Evolutionary conservation across 2,888 invertebrate species (phyloP), one percentile per base, ranked within the genome.

Genomic region (Drosophila atroscutellata): DNA sequence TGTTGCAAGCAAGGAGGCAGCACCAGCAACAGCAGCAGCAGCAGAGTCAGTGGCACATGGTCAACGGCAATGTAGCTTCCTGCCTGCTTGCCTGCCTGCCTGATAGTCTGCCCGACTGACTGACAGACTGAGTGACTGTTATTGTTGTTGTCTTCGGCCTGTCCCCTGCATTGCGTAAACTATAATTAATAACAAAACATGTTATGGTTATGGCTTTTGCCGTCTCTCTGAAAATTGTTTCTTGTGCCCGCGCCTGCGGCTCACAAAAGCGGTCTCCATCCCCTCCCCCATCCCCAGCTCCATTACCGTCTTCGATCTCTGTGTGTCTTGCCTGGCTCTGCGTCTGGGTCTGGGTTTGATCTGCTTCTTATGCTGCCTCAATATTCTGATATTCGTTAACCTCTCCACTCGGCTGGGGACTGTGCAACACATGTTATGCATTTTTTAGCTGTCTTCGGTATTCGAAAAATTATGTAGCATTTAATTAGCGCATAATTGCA

Each of bases 161-260:
- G 85, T 88, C 83, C 83, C 83, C 74, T 86, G 84, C 76, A 77
- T 77, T 86, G 89, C 89, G 86, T 88, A 88, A 81, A 85, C 81
- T 90, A 90, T 89, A 89, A 89, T 89, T 90, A 89, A 89, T 86
- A 89, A 86, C 86, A 86, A 85, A 85, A 87, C 89, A 89, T 89
- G 89, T 89, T 90, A 90, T 90, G 90, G 87, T 90, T 90, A 90
- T 90, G 89, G 89, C 82, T 80, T 72, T 66, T 81, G 75, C 73
- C 63, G 63, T 75, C 80, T 72, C 80, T 68, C 80, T 75, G 78
- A 79, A 83, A 83, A 83, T 83, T 83, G 86, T 86, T 86, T 87
- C 83, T 86, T 87, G 60, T 87, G 77, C 74, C 73, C 75, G 81
- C 78, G 85, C 85, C 85, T 76, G 72, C 73, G 82, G 63, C 64